Evolutionary conservation across 2,888 invertebrate genomes (phyloP).

Genomic region (Catocala nupta): DNA sequence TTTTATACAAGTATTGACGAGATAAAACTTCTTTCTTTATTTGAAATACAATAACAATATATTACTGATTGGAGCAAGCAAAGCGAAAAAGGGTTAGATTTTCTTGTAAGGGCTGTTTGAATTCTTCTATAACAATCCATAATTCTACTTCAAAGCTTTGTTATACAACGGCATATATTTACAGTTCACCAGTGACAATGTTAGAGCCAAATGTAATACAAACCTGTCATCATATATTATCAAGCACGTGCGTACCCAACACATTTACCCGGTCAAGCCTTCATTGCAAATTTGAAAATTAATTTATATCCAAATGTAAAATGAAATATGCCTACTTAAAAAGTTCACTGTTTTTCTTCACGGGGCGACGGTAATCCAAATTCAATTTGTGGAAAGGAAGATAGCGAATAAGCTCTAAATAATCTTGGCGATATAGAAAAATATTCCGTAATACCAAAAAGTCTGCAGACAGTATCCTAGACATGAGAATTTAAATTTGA

Average conservation of each 20-base stretch:
- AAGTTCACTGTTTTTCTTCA: neutral
- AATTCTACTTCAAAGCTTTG: neutral
- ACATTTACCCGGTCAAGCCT: constrained; percentile 8
- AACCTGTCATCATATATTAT: constrained; percentile 7
- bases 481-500: constrained; percentile 48
- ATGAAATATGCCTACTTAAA: neutral
- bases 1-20: too few relatives aligned
- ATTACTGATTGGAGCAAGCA: too few relatives aligned
- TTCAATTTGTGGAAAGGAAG: constrained; percentile 15
- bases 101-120: too few relatives aligned
- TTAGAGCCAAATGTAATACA: constrained; percentile 9
- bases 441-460: constrained; percentile 24
- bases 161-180: neutral
- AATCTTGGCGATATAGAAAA: constrained; percentile 37
- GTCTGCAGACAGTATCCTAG: constrained; percentile 39
- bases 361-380: constrained; percentile 20
- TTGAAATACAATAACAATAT: too few relatives aligned
- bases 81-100: too few relatives aligned
- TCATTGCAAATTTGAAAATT: constrained; percentile 10
- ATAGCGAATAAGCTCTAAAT: constrained; percentile 23
- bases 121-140: neutral
- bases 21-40: too few relatives aligned
- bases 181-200: constrained; percentile 4
- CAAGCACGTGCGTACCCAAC: constrained; percentile 2
- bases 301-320: constrained; percentile 4